These are phyloP conservation scores for Speoplatyrhinus poulsoni DNA, from an alignment of 2,113 vertebrate genomes.

Conservation along the genomic window DNA sequence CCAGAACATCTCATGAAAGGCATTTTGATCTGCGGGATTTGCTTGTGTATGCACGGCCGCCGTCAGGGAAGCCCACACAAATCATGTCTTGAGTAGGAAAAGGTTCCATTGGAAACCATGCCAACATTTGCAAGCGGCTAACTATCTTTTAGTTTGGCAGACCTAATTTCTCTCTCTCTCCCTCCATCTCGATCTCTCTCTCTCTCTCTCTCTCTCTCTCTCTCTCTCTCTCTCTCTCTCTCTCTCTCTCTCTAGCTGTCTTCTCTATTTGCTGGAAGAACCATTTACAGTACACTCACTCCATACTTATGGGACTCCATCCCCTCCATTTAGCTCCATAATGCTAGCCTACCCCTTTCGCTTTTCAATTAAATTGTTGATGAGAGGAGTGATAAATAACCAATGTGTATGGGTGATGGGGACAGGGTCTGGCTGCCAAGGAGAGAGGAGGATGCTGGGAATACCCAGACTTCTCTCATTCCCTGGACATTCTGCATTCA, in stretches of 20 bases:
- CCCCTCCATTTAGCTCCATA: constrained; percentile 35
- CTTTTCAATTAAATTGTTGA: constrained; percentile 62
- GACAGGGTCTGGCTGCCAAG: constrained; percentile 30
- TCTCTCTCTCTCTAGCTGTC: constrained; percentile 6
- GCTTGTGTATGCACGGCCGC: constrained; percentile 41
- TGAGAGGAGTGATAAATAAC: constrained; percentile 58
- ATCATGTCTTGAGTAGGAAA: constrained; percentile 62
- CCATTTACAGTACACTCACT: constrained; percentile 23
- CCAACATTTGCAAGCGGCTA: constrained; percentile 57
- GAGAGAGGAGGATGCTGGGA: constrained; percentile 31
- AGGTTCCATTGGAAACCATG: constrained; percentile 55
- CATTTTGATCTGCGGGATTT: constrained; percentile 27
- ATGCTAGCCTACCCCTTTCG: constrained; percentile 43
- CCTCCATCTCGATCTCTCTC: background rate
- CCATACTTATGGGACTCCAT: constrained; percentile 39
- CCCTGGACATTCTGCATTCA: constrained; percentile 28
- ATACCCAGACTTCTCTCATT: constrained; percentile 31
- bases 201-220: constrained; percentile 4
- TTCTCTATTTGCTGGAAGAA: constrained; percentile 19
- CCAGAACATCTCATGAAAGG: constrained; percentile 11
- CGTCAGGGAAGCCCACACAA: constrained; percentile 55
- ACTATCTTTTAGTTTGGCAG: constrained; percentile 52
- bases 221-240: constrained; percentile 9
- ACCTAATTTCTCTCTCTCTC: constrained; percentile 4
- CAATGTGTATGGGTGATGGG: constrained; percentile 24